A percentile compares a stretch with the other conserved stretches of the same genome.
phyloP scores from a whole-genome alignment of 2,113 vertebrate species.

The Cyphomyrus plagiostoma region DNA sequence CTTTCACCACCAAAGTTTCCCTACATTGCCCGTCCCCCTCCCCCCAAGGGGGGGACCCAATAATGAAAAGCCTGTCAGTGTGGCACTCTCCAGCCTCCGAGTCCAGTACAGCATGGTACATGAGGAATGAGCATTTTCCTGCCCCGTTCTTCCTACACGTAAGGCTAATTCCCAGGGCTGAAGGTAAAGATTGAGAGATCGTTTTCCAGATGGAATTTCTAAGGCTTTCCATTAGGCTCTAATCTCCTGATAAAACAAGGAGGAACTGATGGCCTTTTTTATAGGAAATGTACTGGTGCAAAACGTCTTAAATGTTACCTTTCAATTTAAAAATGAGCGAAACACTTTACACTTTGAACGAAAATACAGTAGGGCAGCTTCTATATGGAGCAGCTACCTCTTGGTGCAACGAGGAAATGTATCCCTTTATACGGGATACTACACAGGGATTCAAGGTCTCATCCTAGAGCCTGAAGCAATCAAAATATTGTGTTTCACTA shows the following conservation, averaged over 20 bases:
- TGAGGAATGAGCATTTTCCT: constrained; percentile 53
- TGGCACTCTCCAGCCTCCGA: constrained; percentile 69
- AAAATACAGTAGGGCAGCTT: background rate
- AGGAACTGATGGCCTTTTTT: background rate
- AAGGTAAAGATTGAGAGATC: constrained; percentile 23
- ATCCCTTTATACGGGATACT: background rate
- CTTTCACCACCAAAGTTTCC: background rate
- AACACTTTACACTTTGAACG: background rate
- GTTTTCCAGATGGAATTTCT: constrained; percentile 8
- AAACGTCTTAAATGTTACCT: background rate
- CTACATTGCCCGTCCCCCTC: background rate
- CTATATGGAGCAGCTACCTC: background rate
- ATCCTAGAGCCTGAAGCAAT: background rate
- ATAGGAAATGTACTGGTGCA: background rate
- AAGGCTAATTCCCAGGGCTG: constrained; percentile 43
- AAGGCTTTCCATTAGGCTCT: background rate
- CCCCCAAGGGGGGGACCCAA: constrained; percentile 52
- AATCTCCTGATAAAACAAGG: background rate
- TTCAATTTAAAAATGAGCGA: background rate
- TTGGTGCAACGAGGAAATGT: background rate
- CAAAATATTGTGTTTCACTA: background rate
- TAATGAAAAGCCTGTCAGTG: constrained; percentile 83
- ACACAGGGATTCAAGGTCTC: background rate
- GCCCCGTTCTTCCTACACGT: constrained; percentile 53
- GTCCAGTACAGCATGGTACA: constrained; percentile 68